Percentiles rank a stretch among this genome's conserved stretches.
Evolutionary conservation across 2,113 vertebrate species (phyloP).

Genomic region (Noctilio leporinus): DNA sequence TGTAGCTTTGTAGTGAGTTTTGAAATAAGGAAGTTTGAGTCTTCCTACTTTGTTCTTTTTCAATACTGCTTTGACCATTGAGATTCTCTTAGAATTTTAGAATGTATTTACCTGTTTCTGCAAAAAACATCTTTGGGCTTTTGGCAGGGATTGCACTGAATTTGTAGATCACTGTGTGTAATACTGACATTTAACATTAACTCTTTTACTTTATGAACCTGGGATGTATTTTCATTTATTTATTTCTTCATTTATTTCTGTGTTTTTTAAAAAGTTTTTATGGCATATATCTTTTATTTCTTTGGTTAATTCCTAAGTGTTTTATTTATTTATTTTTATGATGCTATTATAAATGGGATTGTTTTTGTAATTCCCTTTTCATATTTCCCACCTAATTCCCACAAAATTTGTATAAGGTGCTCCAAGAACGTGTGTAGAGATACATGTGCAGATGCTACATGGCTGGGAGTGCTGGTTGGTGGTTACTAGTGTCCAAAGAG

Average conservation of each 20-base stretch:
- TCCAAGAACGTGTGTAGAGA: background rate
- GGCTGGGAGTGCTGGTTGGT: background rate
- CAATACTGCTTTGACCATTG: background rate
- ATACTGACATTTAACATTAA: background rate
- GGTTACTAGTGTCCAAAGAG: background rate
- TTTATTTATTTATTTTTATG: background rate
- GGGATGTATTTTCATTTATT: background rate
- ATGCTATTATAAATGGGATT: background rate
- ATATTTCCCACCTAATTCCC: background rate
- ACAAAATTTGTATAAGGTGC: background rate
- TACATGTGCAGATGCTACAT: background rate
- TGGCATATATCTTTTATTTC: background rate
- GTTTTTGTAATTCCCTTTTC: background rate
- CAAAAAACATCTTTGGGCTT: background rate
- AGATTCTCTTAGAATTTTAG: background rate
- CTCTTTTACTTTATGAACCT: background rate
- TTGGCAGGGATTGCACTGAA: background rate
- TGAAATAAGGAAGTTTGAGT: background rate
- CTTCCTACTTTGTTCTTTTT: background rate
- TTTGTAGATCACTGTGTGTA: background rate
- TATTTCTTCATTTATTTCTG: background rate
- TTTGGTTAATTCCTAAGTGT: background rate
- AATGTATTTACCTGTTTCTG: background rate
- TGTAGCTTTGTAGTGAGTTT: background rate
- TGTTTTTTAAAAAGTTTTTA: background rate